Evolutionary conservation across 2,797 vertebrate genomes (phyloP).

Genomic region (Nyctibius grandis): DNA sequence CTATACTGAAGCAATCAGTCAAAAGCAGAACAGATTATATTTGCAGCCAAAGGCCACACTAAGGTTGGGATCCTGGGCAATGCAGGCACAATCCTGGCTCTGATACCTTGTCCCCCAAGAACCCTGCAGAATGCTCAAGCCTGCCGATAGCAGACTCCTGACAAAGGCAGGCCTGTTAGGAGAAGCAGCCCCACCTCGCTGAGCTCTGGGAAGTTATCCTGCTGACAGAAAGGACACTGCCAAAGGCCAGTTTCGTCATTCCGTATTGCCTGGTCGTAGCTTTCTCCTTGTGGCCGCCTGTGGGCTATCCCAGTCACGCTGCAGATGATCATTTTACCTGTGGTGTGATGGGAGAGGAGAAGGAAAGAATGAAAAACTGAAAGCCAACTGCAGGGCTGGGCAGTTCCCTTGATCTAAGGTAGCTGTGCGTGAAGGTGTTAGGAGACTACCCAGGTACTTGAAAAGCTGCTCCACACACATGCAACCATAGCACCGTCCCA

Average conservation of each 20-base stretch:
- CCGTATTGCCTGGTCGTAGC: slow-evolving; percentile 97
- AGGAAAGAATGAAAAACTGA: neutral
- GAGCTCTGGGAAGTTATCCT: slow-evolving; percentile 98
- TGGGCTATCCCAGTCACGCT: slow-evolving; percentile 95
- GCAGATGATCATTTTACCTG: slow-evolving; percentile 96
- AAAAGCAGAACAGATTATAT: neutral
- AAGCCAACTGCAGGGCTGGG: neutral
- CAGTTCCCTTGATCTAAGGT: neutral
- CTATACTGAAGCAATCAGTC: neutral
- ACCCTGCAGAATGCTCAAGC: neutral
- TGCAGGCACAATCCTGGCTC: neutral
- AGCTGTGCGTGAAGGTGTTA: neutral
- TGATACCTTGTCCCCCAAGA: neutral
- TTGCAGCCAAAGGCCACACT: neutral
- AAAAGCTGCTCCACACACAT: neutral
- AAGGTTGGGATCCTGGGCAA: neutral
- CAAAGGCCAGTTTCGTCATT: slow-evolving; percentile 94
- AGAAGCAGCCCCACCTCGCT: slow-evolving; percentile 84
- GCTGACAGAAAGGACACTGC: slow-evolving; percentile 99
- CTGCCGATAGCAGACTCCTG: neutral
- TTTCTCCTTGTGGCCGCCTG: slow-evolving; percentile 94
- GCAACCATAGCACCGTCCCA: neutral
- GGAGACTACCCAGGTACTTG: neutral
- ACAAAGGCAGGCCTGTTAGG: neutral
- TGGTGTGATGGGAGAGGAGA: neutral